Conservation (phyloP, 2,888 invertebrate genomes). For the Chironomus tentans region DNA sequence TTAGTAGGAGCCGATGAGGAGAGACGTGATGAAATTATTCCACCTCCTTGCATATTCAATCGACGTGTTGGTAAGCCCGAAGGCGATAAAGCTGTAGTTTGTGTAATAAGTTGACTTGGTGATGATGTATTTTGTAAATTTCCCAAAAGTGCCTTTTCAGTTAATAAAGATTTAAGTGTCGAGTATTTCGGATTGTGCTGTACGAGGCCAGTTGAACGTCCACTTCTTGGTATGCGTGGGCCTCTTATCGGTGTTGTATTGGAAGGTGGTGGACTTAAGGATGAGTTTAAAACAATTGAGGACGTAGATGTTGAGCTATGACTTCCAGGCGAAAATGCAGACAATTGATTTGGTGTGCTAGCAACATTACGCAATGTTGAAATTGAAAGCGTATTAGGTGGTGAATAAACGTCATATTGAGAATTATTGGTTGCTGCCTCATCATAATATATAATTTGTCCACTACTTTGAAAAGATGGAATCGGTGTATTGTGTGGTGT, state of each 20-base stretch:
- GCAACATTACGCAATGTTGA: constrained; percentile 32
- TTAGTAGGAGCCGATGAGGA: constrained; percentile 85
- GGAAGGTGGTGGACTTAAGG: constrained; percentile 33
- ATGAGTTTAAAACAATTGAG: constrained; percentile 44
- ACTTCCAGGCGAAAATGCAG: constrained; percentile 57
- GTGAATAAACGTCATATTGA: constrained; percentile 41
- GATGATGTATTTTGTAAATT: constrained; percentile 49
- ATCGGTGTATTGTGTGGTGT: constrained; percentile 29
- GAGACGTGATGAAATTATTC: constrained; percentile 50
- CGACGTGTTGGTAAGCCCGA: constrained; percentile 36
- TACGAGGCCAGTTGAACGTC: constrained; percentile 31
- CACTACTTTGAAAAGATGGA: constrained; percentile 28
- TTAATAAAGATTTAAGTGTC: constrained; percentile 57
- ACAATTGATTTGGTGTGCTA: constrained; percentile 36
- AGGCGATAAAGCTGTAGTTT: constrained; percentile 38
- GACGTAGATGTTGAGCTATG: constrained; percentile 54
- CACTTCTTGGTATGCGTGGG: constrained; percentile 29
- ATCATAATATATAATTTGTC: constrained; percentile 29
- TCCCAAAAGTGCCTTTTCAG: constrained; percentile 49
- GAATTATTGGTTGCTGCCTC: constrained; percentile 36
- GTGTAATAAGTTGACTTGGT: constrained; percentile 43
- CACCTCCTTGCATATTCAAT: constrained; percentile 36
- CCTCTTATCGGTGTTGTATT: constrained; percentile 44
- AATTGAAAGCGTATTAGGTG: constrained; percentile 32
- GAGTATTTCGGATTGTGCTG: constrained; percentile 34